Evolutionary conservation across 2,888 invertebrate species (phyloP).

Genomic region (Loripinus fragilis): DNA sequence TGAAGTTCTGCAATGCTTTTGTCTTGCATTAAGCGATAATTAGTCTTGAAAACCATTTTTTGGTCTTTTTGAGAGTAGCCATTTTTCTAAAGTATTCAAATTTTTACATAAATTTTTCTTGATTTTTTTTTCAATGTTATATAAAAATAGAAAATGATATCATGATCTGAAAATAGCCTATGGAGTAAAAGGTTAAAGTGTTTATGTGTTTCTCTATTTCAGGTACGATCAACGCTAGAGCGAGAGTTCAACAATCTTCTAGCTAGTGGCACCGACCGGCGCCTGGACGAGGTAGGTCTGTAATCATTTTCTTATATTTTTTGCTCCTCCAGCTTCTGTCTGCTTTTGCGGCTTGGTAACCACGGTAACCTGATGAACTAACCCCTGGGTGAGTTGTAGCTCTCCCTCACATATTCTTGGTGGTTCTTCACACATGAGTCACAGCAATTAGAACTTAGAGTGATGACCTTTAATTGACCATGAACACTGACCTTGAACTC

Average conservation of each 20-base stretch:
- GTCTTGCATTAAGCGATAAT: no score
- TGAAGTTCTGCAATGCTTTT: no score
- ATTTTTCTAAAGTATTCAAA: no score
- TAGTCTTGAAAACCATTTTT: no score
- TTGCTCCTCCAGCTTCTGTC: slow-evolving; percentile 12
- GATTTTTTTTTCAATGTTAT: no score
- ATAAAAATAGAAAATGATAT: no score
- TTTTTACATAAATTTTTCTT: no score
- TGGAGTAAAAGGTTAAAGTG: no score
- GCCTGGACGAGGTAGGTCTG: slow-evolving; percentile 84
- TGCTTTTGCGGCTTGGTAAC: slow-evolving; percentile 22
- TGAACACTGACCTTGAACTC: no score
- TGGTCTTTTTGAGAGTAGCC: no score
- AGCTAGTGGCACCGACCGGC: slow-evolving; percentile 90
- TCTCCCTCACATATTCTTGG: not conserved
- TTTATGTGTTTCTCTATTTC: slow-evolving; percentile 33
- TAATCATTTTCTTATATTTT: slow-evolving; percentile 62
- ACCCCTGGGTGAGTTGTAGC: not conserved
- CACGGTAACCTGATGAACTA: not conserved
- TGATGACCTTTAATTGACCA: no score
- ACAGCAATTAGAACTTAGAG: not conserved
- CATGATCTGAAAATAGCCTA: no score
- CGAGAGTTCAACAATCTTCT: slow-evolving; percentile 95
- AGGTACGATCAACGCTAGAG: slow-evolving; percentile 96
- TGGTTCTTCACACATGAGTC: not conserved